Base-by-base conservation (phyloP, 2,888 invertebrate genomes). In the Eledona agricola region DNA sequence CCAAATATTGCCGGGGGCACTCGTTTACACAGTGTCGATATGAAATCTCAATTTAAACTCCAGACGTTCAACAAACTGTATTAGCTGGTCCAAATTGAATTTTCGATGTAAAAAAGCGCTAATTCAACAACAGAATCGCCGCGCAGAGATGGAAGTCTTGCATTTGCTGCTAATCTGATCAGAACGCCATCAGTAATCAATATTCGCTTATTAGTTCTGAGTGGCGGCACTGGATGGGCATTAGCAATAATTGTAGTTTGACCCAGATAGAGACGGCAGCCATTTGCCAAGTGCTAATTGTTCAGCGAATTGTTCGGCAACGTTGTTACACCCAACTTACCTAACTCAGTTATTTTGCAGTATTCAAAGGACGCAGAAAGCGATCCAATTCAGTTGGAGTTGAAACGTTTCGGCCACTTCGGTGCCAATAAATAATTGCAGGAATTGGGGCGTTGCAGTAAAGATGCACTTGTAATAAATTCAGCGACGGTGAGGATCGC, bases 231-330 rank as follows among this genome's bases (percentile, higher is more conserved):
- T 53, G 59, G 59, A 57, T 42, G 34, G 53, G 50, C 57, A 61
- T 60, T 59, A 55, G 49, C 55, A 55, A 43, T 59, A 62, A 63
- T 62, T 62, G 58, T 60, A 60, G 59, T 51, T 55, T 60, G 62
- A 63, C 62, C 62, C 43, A 57, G 46, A 60, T 59, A 55, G 55
- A 55, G 26, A 51, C 51, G 38, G 35, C 55, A 51, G 59, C 46
- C 57, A 60, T 63, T 63, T 58, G 52, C 58, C 60, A 58, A 63
- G 55, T 59, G 59, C 59, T 60, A 63, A 63, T 61, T 63, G 61
- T 61, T 57, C 59, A 51, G 42, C 47, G 55, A 57, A 61, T 63
- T 60, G 61, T 61, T 58, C 56, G 16, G 51, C 16, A 35, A 34
- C 35, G 46, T 55, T 61, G 54, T 47, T 58, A 54, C 54, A 56